phyloP scores from a whole-genome alignment of 2,113 vertebrate genomes.

The Hypomesus transpacificus region DNA sequence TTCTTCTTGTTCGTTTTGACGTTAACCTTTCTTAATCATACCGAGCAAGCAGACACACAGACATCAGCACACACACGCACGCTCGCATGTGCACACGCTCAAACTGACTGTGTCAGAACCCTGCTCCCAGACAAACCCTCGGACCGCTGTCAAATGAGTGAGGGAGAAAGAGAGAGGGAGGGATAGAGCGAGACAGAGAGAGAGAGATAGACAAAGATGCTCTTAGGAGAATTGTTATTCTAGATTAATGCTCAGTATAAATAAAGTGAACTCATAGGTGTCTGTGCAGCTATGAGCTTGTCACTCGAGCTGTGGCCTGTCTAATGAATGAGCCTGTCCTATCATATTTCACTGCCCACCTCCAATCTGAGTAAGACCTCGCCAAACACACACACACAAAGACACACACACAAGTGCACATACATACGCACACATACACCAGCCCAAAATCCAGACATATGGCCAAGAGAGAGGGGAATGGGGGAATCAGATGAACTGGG shows the following conservation, averaged over 20 bases:
- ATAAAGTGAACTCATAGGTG: conserved; percentile 11
- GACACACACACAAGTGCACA: conserved; percentile 21
- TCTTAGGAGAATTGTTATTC: conserved; percentile 39
- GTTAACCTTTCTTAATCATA: neutral
- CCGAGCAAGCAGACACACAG: neutral
- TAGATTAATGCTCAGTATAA: conserved; percentile 25
- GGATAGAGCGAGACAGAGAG: neutral
- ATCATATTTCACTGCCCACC: conserved; percentile 28
- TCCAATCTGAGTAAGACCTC: conserved; percentile 28
- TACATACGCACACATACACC: neutral
- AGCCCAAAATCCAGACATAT: conserved; percentile 15
- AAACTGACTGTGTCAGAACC: conserved; percentile 3
- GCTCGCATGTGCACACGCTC: neutral
- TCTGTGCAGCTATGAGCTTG: conserved; percentile 13
- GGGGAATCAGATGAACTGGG: neutral
- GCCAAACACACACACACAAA: conserved; percentile 34
- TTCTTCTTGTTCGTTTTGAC: neutral
- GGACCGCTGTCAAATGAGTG: neutral
- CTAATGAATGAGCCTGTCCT: conserved; percentile 33
- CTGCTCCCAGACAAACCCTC: neutral
- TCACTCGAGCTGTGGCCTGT: conserved; percentile 19
- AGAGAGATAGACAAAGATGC: conserved; percentile 10
- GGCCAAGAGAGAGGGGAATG: neutral
- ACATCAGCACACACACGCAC: conserved; percentile 2
- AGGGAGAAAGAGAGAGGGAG: neutral